Evolutionary conservation across 2,797 vertebrate genomes (phyloP).

Genomic region (Melanogrammus aeglefinus): DNA sequence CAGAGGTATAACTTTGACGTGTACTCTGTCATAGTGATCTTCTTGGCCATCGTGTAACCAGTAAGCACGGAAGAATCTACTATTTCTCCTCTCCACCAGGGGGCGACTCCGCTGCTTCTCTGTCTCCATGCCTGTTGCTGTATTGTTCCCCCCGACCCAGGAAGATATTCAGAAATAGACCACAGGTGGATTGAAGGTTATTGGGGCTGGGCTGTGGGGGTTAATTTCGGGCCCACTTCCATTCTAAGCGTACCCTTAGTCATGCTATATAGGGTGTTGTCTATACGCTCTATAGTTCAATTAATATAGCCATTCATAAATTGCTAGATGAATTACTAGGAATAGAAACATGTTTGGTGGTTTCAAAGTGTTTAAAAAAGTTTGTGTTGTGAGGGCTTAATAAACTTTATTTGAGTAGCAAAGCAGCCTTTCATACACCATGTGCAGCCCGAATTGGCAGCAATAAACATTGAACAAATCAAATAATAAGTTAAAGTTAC

Average conservation of each 20-base stretch:
- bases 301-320: neutral
- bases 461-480: neutral
- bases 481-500: neutral
- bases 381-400: too few species aligned
- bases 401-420: neutral
- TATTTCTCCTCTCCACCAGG: slow-evolving; percentile 23
- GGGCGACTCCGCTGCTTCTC: neutral
- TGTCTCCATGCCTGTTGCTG: neutral
- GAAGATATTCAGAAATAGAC: neutral
- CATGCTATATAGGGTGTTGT: neutral
- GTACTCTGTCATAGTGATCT: neutral
- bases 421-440: neutral
- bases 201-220: neutral
- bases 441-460: neutral
- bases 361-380: neutral
- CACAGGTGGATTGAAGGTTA: neutral
- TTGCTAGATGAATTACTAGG: neutral
- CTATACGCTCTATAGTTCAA: neutral
- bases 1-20: neutral
- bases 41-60: neutral
- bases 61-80: neutral
- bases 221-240: neutral
- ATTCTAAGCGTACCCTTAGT: neutral
- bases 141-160: neutral
- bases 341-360: neutral